Percentiles rank a stretch among this genome's conserved stretches.
Evolutionary conservation across 2,888 invertebrate species (phyloP).

Genomic region (Athetis lepigone): DNA sequence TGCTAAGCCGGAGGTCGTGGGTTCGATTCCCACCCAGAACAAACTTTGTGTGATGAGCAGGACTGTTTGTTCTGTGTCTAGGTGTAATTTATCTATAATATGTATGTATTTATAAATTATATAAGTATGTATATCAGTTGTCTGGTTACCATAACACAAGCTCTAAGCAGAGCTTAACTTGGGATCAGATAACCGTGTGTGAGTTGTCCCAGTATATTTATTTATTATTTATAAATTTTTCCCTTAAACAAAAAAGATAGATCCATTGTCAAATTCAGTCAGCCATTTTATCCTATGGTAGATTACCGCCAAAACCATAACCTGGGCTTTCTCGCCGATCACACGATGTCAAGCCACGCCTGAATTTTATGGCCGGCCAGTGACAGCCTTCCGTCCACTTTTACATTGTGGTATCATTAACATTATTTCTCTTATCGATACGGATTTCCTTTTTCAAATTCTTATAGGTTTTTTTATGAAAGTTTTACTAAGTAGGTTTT

Average conservation of each 20-base stretch:
- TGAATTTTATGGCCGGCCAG: constrained; percentile 21
- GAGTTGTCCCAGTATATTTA: too few relatives aligned
- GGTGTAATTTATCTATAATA: too few relatives aligned
- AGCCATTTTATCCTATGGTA: background rate
- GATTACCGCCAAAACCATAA: background rate
- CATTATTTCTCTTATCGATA: constrained; percentile 19
- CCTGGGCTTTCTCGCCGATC: constrained; percentile 18
- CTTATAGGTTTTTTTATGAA: constrained; percentile 23
- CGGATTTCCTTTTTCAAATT: constrained; percentile 46
- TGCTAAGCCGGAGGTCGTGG: too few relatives aligned
- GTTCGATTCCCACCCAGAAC: too few relatives aligned
- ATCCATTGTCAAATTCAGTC: background rate
- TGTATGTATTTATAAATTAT: too few relatives aligned
- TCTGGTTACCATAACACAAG: too few relatives aligned
- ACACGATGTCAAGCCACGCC: constrained; percentile 15
- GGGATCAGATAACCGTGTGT: too few relatives aligned
- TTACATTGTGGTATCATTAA: constrained; percentile 23
- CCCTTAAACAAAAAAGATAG: background rate
- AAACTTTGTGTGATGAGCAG: too few relatives aligned
- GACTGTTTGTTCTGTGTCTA: too few relatives aligned
- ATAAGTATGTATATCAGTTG: too few relatives aligned
- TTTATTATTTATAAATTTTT: too few relatives aligned
- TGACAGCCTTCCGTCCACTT: constrained; percentile 21
- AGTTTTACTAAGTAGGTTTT: constrained; percentile 15
- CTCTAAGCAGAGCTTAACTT: too few relatives aligned